Evolutionary conservation across 2,888 invertebrate genomes (phyloP).

Genomic region (Eurois occulta): DNA sequence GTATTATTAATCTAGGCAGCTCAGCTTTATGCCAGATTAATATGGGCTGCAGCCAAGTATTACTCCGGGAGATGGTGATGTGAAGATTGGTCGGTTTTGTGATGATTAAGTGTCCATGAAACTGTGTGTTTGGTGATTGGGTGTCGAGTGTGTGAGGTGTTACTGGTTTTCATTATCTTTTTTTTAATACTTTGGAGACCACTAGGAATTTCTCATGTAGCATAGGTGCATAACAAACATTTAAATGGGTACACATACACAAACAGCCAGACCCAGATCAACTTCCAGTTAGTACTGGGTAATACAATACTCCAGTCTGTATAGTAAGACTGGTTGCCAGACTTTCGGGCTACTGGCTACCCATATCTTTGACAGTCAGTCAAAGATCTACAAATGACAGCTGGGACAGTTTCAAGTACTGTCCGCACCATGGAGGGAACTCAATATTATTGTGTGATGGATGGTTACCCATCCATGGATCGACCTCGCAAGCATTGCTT

Average conservation of each 20-base stretch:
- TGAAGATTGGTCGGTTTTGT: background rate
- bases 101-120: background rate
- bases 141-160: background rate
- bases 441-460: background rate
- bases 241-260: background rate
- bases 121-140: background rate
- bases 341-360: background rate
- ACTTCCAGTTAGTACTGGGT: background rate
- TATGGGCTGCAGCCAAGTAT: background rate
- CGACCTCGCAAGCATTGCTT: background rate
- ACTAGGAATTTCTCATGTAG: background rate
- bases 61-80: background rate
- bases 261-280: background rate
- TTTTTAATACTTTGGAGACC: rapidly evolving
- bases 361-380: background rate
- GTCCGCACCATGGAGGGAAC: background rate
- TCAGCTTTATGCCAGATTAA: background rate
- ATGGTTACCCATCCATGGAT: background rate
- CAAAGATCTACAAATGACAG: background rate
- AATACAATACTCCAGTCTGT: background rate
- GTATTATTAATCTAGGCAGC: background rate
- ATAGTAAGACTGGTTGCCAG: background rate
- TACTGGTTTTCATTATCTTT: background rate
- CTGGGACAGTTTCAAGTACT: background rate
- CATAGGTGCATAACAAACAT: background rate